Base-by-base conservation (phyloP, 2,888 invertebrate genomes). In the Cistogaster globosa region DNA sequence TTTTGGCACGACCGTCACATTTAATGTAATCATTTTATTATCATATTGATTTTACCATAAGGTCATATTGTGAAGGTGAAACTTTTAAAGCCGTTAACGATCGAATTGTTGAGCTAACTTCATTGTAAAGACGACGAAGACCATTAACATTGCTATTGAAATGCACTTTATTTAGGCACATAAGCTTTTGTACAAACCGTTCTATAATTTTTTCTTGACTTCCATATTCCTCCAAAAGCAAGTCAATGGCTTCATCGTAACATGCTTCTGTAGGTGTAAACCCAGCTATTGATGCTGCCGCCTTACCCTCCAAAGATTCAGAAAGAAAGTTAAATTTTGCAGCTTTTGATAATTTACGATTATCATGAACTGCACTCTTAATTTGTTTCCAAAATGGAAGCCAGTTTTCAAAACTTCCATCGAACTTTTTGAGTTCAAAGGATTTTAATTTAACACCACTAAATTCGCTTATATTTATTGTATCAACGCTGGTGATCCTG, bases 361-460 rank as follows among this genome's bases (percentile, higher is more conserved):
- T 86, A 38, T 84, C 82, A 16, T 86, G 82, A n/a, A n/a, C n/a
- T n/a, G n/a, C 84, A 18, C 53, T 45, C 42, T 81, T 84, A 76
- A 84, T 84, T 75, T 78, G 65, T 18, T 84, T 84, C 84, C 86
- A 86, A 38, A 86, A 83, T 1, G 86, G 80, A 20, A 86, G 63
- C 83, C 78, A 86, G 36, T 76, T 79, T 62, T 86, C 83, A 45
- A 83, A 82, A 18, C 71, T 72, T 32, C 85, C 78, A 53, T 86
- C 80, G 45, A 83, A 86, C 48, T 72, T 68, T 69, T 71, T 83
- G 22, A 83, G 71, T 42, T 83, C 65, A 58, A 82, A 48, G 16
- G 69, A 5, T 60, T 83, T 82, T n/a, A 86, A 45, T 65, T 76
- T 83, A 14, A 75, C 72, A 12, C 75, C 79, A 18, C 55, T 65